Percentiles rank a stretch among this genome's conserved stretches.
These are phyloP conservation scores for Tonatia bakeri DNA, from an alignment of 2,113 vertebrate species.

Conservation along the genomic window DNA sequence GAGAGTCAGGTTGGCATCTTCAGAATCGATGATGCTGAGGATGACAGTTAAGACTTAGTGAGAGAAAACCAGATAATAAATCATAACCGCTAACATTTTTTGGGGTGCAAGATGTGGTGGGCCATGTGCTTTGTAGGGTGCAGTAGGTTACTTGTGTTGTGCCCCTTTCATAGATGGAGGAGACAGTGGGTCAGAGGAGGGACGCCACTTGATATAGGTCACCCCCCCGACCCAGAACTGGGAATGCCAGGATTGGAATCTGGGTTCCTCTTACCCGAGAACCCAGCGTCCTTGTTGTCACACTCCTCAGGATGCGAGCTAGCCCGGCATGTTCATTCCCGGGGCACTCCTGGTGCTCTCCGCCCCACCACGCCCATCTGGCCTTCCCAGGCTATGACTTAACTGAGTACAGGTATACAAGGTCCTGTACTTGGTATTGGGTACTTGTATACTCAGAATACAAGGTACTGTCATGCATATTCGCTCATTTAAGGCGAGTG, in stretches of 20 bases:
- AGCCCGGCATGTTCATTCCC: neutral
- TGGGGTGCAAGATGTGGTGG: neutral
- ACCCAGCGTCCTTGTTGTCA: neutral
- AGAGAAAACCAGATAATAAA: neutral
- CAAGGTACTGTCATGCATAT: accelerated
- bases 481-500: neutral
- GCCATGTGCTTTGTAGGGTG: neutral
- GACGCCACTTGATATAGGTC: neutral
- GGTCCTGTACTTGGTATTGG: too few species aligned
- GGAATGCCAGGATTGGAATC: neutral
- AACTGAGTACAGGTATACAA: neutral
- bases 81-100: neutral
- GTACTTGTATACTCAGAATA: too few species aligned
- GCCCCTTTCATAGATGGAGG: neutral
- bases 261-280: neutral
- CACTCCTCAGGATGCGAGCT: too few species aligned
- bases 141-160: neutral
- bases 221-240: neutral
- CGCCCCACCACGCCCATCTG: too few species aligned
- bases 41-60: neutral
- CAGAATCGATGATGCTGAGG: neutral
- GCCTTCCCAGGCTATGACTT: neutral
- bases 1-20: neutral
- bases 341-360: neutral
- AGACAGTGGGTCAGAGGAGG: neutral